Base-by-base conservation (phyloP, 2,888 invertebrate species). In the Octodonta nipae region DNA sequence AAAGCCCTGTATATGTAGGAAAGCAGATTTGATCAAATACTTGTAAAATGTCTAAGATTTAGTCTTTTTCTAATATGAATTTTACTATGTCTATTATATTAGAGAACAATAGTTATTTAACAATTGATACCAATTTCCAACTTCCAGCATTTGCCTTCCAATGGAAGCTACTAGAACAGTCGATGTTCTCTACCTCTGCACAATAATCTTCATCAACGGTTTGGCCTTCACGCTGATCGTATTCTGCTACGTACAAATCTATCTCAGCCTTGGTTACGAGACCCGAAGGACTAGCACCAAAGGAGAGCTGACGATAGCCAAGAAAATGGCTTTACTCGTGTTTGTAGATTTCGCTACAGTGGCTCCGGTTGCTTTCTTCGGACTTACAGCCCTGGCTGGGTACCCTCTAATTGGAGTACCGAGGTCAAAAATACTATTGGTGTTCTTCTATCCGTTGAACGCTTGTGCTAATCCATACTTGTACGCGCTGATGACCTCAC, bases 381-480 rank as follows among this genome's bases (percentile, higher is more conserved):
- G 85, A 0, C 65, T 88, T 4, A 87, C 88, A 0, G 89, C 91
- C 0, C 64, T 89, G 20, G 76, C 84, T 1, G 88, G 87, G 1
- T 75, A 71, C 45, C 86, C 89, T 0, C 61, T 89, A 39, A 86
- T 91, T 26, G 81, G 83, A 46, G 78, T 89, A 1, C 78, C 79
- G 5, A 73, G 78, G 48, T 79, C 81, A 0, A 82, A 82, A 60
- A 78, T 91, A 29, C 63, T 88, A 7, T 63, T 88, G 37, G 88
- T 91, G 5, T 87, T 91, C 56, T 87, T 91, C 55, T 86, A 89
- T 55, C 91, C 91, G 0, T 63, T 92, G 38, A 91, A 91, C 61
- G 83, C 88, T 1, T 88, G 87, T 55, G 86, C 89, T 22, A 89
- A 92, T 63, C 91, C 91, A 1, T 89, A 88, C 65, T 64, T 92